phyloP scores from a whole-genome alignment of 2,888 invertebrate genomes.

The Allophyes oxyacanthae region DNA sequence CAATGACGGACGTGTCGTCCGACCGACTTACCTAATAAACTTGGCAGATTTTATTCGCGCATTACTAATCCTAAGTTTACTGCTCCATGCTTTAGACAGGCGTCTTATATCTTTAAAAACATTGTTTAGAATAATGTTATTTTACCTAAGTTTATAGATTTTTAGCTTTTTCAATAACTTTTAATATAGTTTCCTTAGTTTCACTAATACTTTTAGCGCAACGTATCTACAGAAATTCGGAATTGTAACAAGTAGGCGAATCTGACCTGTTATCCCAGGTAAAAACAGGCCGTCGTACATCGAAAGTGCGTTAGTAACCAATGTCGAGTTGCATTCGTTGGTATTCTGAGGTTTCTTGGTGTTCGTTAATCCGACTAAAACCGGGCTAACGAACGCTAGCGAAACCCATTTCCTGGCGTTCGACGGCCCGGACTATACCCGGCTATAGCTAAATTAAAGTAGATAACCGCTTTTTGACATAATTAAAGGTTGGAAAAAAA shows the following conservation, averaged over 20 bases:
- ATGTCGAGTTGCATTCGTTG: too few species aligned
- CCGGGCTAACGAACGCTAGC: too few species aligned
- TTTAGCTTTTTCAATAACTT: slow-evolving; percentile 3
- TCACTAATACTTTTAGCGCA: neutral
- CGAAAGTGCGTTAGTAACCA: too few species aligned
- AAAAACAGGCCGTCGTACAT: neutral
- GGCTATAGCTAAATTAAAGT: slow-evolving; percentile 11
- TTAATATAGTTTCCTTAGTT: slow-evolving; percentile 4
- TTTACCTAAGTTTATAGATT: slow-evolving; percentile 40
- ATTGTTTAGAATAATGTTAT: slow-evolving; percentile 32
- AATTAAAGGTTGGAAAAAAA: slow-evolving; percentile 24
- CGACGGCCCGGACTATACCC: neutral
- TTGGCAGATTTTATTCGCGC: slow-evolving; percentile 23
- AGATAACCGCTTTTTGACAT: neutral
- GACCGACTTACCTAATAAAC: slow-evolving; percentile 1
- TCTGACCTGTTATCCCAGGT: neutral
- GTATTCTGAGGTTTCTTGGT: too few species aligned
- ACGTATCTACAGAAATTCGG: neutral
- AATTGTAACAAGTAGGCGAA: neutral
- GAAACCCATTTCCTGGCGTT: neutral
- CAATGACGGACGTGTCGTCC: slow-evolving; percentile 3
- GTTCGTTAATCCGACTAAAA: too few species aligned
- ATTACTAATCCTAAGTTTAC: slow-evolving; percentile 37
- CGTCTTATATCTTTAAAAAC: slow-evolving; percentile 34
- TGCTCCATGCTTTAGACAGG: slow-evolving; percentile 31